These are phyloP conservation scores for Caenorhabditis sp. DNA, from an alignment of 2,888 invertebrate species.

Conservation along the genomic window DNA sequence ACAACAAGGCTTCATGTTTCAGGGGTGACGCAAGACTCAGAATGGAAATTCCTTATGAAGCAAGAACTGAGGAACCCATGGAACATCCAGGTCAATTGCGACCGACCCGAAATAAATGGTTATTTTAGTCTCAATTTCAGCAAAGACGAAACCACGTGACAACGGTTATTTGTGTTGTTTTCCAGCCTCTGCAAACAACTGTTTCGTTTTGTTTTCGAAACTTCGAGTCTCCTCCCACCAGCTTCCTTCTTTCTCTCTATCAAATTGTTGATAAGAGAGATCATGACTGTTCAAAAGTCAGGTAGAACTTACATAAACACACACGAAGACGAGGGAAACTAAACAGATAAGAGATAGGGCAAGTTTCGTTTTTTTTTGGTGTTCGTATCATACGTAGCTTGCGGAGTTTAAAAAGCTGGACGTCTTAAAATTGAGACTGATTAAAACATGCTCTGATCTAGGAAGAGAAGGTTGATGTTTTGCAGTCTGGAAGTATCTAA, in stretches of 20 bases:
- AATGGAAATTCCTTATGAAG: too few relatives aligned
- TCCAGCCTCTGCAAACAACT: slow-evolving; percentile 4
- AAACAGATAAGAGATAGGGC: neutral
- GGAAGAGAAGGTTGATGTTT: too few relatives aligned
- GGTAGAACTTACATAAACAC: slow-evolving; percentile 4
- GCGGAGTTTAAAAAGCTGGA: too few relatives aligned
- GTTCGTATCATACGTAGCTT: neutral
- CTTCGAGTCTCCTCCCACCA: neutral
- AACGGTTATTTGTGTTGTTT: neutral
- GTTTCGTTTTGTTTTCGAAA: slow-evolving; percentile 15
- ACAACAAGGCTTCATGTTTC: slow-evolving; percentile 14
- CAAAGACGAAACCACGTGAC: neutral
- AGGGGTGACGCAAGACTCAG: slow-evolving; percentile 20
- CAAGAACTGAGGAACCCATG: too few relatives aligned
- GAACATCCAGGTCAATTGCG: too few relatives aligned
- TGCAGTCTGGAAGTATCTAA: too few relatives aligned
- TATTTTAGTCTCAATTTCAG: slow-evolving; percentile 5
- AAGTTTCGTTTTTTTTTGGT: neutral
- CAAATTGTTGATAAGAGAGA: slow-evolving; percentile 20
- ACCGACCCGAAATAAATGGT: too few relatives aligned
- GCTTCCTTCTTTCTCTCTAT: neutral
- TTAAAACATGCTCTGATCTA: too few relatives aligned
- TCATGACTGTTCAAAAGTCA: slow-evolving; percentile 14
- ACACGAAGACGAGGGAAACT: neutral
- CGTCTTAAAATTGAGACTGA: too few relatives aligned